Evolutionary conservation across 2,888 invertebrate species (phyloP), one percentile per base, ranked within the genome.

Genomic region (Parnassius smintheus): DNA sequence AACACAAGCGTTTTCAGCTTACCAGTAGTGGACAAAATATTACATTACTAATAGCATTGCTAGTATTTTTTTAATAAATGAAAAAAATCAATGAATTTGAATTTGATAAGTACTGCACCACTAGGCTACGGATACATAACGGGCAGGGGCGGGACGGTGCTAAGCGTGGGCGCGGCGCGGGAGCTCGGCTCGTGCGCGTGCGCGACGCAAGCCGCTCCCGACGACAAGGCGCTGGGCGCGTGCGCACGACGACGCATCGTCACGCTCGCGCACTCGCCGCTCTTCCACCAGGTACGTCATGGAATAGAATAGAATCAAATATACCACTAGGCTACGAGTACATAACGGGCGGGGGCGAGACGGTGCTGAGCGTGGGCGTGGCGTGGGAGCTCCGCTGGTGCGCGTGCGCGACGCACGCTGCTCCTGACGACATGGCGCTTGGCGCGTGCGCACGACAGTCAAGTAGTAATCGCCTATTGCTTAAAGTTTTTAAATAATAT

Each of bases 301-400:
- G 95, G 96, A 45, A 98, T 98, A 65, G 93, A 25, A 25, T 25
- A 25, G 25, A 25, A 25, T 25, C 2, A 3, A 25, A 3, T 25
- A 25, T 1, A 0, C 0, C 13, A 18, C 7, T 18, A 80, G 98
- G 98, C 0, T 98, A 97, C 85, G 96, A 97, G 86, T 98, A 98
- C 90, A 94, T 98, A 72, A 98, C 98, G 12, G 98, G 98, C n/a
- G 97, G 97, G 3, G 96, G 94, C 67, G 98, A 98, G n/a, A n/a
- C n/a, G n/a, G n/a, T n/a, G n/a, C n/a, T n/a, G n/a, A n/a, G n/a
- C n/a, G n/a, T n/a, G n/a, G n/a, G n/a, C n/a, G n/a, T n/a, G n/a
- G n/a, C n/a, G n/a, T n/a, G n/a, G n/a, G n/a, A n/a, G n/a, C n/a
- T n/a, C n/a, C n/a, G n/a, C n/a, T n/a, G n/a, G n/a, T n/a, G n/a